Evolutionary conservation across 2,888 invertebrate genomes (phyloP), one percentile per base, ranked within the genome.

Genomic region (Philereme transversata): DNA sequence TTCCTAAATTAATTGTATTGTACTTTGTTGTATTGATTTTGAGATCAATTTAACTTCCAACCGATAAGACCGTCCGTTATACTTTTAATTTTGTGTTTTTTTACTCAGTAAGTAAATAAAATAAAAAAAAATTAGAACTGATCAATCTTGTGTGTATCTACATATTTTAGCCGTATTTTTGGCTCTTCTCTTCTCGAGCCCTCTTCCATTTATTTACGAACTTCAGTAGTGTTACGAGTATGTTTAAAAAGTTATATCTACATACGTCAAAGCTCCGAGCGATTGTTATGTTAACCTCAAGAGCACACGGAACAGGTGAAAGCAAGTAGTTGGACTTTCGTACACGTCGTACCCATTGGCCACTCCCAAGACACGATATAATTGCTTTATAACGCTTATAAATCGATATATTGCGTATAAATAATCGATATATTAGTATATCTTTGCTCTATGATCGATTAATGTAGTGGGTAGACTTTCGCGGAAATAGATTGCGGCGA

Each of bases 301-400:
- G 59, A 41, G 61, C 64, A 60, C 57, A 49, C 45, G 46, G 51
- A 60, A 62, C 70, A 73, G 73, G 75, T 74, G 75, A 75, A 75
- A 75, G 75, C 73, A 68, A 34, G 44, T 9, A 47, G 60, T 67
- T 51, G 67, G 60, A 70, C 69, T 71, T 71, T 71, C 71, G 67
- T 66, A 70, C 65, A 69, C 68, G 38, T 33, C 7, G 9, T 52
- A 51, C 62, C 43, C 44, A 48, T 56, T 5, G 11, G 52, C 63
- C 63, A 52, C 59, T 63, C 62, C 62, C 43, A 59, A 41, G 48
- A 38, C 52, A 36, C 44, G 46, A 5, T 55, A 55, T 59, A 62
- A 62, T 62, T 62, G 55, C 58, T 62, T 53, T 51, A 62, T 38
- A 54, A 51, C 53, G 53, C 46, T 33, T 57, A 57, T 61, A 62